Base-by-base conservation (phyloP, 1,140 invertebrate genomes). In the Pseudomyrmex concolor region DNA sequence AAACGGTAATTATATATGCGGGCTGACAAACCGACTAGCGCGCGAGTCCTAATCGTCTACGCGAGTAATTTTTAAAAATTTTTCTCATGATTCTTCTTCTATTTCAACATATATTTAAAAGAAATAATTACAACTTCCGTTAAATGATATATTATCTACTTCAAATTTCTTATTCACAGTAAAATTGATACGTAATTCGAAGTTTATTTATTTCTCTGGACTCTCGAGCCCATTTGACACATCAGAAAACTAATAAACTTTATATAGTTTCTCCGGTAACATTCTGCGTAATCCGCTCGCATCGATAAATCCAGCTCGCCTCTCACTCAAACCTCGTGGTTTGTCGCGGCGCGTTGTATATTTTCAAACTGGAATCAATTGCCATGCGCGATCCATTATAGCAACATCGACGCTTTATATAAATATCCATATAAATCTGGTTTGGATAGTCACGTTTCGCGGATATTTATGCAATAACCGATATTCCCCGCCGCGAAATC, bases 381-480 rank as follows among this genome's bases (percentile, higher is more conserved):
- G 43, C 51, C 43, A 70, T 59, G 54, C 66, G 59, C 34, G 54
- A 80, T 80, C 54, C 66, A 80, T 80, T 80, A 80, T 25, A 13
- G 54, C 70, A 70, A 80, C 66, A 80, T 50, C 22, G 76, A 45
- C 45, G 22, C 12, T 10, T 43, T 9, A 43, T 80, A 70, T 67
- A 80, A 80, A 80, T 80, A 70, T 80, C 76, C 76, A 80, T 80
- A 80, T 48, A 80, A 80, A 80, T 70, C 67, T 70, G 22, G 64
- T 80, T 80, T 70, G 66, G 43, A 70, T 70, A 80, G 76, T 80
- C 66, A 70, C 76, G 76, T 78, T 78, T 12, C 76, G 51, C 66
- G 76, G 74, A 68, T 71, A 60, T 80, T 80, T 80, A 80, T 70
- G 76, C 76, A 80, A 70, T 70, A 80, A 70, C 76, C 76, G 45